Percentiles rank a stretch among this genome's conserved stretches.
These are phyloP conservation scores for Aporophyla lueneburgensis DNA, from an alignment of 2,888 invertebrate species.

Conservation along the genomic window DNA sequence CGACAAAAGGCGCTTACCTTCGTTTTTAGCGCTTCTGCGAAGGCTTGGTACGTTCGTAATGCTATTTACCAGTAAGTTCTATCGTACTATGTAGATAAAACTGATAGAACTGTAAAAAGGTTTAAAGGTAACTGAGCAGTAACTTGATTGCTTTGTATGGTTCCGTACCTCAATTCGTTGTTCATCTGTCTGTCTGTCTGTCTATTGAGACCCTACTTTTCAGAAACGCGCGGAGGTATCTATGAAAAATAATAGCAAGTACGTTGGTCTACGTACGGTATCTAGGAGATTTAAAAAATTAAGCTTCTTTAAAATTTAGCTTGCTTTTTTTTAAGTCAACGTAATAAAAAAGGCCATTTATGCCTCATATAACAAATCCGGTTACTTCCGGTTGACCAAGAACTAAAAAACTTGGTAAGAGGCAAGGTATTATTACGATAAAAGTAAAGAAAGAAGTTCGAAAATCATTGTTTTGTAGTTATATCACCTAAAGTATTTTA, in stretches of 20 bases:
- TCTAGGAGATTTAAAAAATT: too few relatives aligned
- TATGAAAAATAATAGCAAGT: not conserved
- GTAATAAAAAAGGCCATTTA: not conserved
- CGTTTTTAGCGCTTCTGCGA: constrained; percentile 5
- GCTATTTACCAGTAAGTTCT: not conserved
- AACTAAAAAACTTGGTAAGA: too few relatives aligned
- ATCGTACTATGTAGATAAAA: not conserved
- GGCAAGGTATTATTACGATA: too few relatives aligned
- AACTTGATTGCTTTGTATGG: not conserved
- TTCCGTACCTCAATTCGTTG: not conserved
- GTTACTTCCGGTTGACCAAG: too few relatives aligned
- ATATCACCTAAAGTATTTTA: not conserved
- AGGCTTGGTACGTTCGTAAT: constrained; percentile 16
- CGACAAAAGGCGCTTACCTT: constrained; percentile 29
- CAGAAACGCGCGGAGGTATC: not conserved
- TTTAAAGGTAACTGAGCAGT: not conserved
- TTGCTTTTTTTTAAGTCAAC: too few relatives aligned
- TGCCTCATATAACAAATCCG: too few relatives aligned
- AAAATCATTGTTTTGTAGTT: not conserved
- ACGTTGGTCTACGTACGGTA: not conserved
- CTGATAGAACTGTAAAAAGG: too few relatives aligned
- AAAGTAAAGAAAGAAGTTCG: not conserved
- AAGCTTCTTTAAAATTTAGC: too few relatives aligned
- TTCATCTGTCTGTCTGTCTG: not conserved
- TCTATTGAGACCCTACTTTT: not conserved